Conservation (phyloP, 2,888 invertebrate species). For the Patella caerulea region DNA sequence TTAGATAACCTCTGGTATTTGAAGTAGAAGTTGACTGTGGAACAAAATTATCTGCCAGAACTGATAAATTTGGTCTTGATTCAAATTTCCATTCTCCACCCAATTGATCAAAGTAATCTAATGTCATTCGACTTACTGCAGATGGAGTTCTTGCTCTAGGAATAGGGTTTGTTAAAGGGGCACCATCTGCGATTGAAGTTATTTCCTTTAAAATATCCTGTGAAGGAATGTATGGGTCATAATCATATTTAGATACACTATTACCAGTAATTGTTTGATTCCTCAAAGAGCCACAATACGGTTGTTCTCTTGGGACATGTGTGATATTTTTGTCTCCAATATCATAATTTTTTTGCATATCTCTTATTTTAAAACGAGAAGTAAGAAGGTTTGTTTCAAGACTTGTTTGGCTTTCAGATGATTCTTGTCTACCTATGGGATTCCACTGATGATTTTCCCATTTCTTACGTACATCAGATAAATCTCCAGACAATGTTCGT, state of each 20-base stretch:
- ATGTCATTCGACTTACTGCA: constrained; percentile 48
- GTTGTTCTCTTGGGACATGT: background rate
- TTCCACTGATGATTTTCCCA: constrained; percentile 35
- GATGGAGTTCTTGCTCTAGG: constrained; percentile 43
- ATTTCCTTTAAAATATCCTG: constrained; percentile 54
- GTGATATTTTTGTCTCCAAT: background rate
- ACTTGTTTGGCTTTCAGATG: constrained; percentile 6
- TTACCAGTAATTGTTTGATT: background rate
- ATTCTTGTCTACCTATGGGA: constrained; percentile 11
- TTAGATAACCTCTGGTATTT: background rate
- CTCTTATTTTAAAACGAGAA: too few species aligned
- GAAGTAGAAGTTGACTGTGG: background rate
- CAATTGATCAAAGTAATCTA: constrained; percentile 56
- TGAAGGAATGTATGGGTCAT: constrained; percentile 52
- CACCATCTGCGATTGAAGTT: constrained; percentile 39
- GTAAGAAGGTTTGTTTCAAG: background rate
- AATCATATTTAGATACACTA: constrained; percentile 16
- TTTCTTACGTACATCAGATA: constrained; percentile 40
- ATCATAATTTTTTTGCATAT: too few species aligned
- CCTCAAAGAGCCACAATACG: background rate
- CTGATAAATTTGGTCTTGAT: background rate
- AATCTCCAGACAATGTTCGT: constrained; percentile 46
- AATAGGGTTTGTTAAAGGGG: constrained; percentile 37
- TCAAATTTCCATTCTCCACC: constrained; percentile 54
- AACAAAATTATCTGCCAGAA: background rate